Evolutionary conservation across 1,140 invertebrate genomes (phyloP).

Genomic region (Tenebrio molitor): DNA sequence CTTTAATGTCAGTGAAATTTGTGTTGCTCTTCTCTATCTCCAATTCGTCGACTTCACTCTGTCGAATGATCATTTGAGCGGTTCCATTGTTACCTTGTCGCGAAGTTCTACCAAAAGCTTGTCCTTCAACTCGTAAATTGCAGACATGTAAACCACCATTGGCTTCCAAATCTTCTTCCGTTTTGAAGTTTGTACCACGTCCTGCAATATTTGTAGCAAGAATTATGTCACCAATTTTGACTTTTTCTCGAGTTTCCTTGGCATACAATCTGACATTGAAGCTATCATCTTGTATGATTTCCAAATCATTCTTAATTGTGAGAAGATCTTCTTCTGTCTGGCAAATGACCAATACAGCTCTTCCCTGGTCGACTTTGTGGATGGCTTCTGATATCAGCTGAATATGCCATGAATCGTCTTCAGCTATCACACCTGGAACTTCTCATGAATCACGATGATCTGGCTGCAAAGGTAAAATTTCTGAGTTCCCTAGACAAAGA

Average conservation of each 20-base stretch:
- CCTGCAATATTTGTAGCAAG: conserved; percentile 18
- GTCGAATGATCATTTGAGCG: not conserved
- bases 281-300: not conserved
- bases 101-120: conserved; percentile 12
- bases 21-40: not conserved
- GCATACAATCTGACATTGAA: not conserved
- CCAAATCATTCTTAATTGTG: not conserved
- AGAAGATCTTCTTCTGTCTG: conserved; percentile 7
- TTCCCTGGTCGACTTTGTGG: not conserved
- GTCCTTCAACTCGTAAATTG: conserved; percentile 20
- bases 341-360: conserved; percentile 18
- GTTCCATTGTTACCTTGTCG: conserved; percentile 3
- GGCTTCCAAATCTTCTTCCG: not conserved
- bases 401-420: not conserved
- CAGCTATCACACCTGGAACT: not conserved
- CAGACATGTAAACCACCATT: conserved; percentile 13
- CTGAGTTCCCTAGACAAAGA: too few relatives aligned
- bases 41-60: not conserved
- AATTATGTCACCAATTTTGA: conserved; percentile 17
- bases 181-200: conserved; percentile 15
- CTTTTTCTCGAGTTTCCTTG: conserved; percentile 1
- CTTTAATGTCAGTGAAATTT: not conserved
- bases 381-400: not conserved
- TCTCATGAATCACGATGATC: too few relatives aligned
- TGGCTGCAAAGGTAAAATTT: too few relatives aligned